Evolutionary conservation across 1,140 invertebrate species (phyloP).

Genomic region (Temnothorax longispinosus): DNA sequence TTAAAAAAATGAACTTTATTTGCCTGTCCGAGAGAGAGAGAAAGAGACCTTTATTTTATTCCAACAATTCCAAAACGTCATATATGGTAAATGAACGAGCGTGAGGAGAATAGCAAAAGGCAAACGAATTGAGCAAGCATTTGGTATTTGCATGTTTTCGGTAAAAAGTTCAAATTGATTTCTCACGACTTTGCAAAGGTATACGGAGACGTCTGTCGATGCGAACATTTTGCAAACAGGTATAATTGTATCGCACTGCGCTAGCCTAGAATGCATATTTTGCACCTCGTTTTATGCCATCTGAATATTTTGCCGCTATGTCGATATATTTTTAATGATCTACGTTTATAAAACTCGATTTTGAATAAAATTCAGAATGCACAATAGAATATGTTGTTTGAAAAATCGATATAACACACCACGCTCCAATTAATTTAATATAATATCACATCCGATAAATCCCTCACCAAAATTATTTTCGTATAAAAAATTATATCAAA

Average conservation of each 20-base stretch:
- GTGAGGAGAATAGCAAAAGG: constrained; percentile 28
- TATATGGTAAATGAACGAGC: constrained; percentile 33
- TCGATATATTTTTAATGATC: background rate
- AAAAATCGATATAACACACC: background rate
- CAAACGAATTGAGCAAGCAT: constrained; percentile 29
- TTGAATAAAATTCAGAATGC: background rate
- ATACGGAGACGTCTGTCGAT: background rate
- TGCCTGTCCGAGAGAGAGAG: background rate
- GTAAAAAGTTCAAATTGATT: constrained; percentile 36
- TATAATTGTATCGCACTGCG: background rate
- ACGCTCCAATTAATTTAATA: background rate
- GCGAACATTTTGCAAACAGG: background rate
- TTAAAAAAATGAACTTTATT: constrained; percentile 34
- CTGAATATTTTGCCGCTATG: background rate
- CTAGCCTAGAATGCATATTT: constrained; percentile 37
- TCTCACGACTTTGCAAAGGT: constrained; percentile 4
- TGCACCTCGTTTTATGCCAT: background rate
- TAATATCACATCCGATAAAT: background rate
- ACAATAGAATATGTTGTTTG: background rate
- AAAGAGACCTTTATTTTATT: constrained; percentile 29
- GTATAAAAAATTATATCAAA: background rate
- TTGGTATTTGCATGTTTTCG: constrained; percentile 25
- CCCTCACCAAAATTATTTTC: background rate
- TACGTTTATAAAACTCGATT: background rate
- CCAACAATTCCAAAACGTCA: constrained; percentile 18